Percentiles rank a stretch among this genome's conserved stretches.
Conservation (phyloP, 2,888 invertebrate genomes). For the Drosophila kuntzei region DNA sequence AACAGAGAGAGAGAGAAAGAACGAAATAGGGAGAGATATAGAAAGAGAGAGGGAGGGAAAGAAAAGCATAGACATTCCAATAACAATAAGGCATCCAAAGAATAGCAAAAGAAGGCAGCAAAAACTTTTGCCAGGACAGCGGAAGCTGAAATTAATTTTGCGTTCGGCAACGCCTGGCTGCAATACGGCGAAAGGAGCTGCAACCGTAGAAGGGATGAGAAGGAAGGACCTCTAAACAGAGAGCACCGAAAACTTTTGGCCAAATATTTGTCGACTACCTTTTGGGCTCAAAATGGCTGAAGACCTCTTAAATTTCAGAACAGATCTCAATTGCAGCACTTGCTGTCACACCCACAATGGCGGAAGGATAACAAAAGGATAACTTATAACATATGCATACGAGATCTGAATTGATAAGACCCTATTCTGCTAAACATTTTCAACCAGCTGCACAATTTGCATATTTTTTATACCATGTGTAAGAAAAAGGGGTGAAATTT, state of each 20-base stretch:
- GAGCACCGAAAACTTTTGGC: slow-evolving; percentile 48
- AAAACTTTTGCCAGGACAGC: slow-evolving; percentile 56
- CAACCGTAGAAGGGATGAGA: not conserved
- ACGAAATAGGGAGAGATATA: not conserved
- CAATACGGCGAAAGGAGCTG: slow-evolving; percentile 7
- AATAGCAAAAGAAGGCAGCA: slow-evolving; percentile 47
- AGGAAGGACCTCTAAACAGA: no score
- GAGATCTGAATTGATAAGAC: slow-evolving; percentile 5
- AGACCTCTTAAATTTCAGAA: slow-evolving; percentile 31
- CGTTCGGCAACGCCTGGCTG: slow-evolving; percentile 63
- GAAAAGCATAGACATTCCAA: slow-evolving; percentile 61
- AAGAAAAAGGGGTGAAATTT: not conserved
- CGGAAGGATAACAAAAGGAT: slow-evolving; percentile 32
- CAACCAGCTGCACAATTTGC: slow-evolving; percentile 2
- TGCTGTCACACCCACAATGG: slow-evolving; percentile 6
- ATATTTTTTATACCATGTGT: not conserved
- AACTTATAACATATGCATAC: slow-evolving; percentile 24
- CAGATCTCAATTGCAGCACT: slow-evolving; percentile 42
- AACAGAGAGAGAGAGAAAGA: not conserved
- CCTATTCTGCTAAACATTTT: slow-evolving; percentile 5
- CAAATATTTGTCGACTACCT: slow-evolving; percentile 68
- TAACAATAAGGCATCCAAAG: slow-evolving; percentile 62
- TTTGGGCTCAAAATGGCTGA: slow-evolving; percentile 48
- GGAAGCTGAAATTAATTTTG: slow-evolving; percentile 77
- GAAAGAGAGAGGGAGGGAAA: not conserved